A percentile compares a stretch with the other conserved stretches of the same genome.
phyloP scores from a whole-genome alignment of 2,797 vertebrate genomes.

The Vespertilio murinus region DNA sequence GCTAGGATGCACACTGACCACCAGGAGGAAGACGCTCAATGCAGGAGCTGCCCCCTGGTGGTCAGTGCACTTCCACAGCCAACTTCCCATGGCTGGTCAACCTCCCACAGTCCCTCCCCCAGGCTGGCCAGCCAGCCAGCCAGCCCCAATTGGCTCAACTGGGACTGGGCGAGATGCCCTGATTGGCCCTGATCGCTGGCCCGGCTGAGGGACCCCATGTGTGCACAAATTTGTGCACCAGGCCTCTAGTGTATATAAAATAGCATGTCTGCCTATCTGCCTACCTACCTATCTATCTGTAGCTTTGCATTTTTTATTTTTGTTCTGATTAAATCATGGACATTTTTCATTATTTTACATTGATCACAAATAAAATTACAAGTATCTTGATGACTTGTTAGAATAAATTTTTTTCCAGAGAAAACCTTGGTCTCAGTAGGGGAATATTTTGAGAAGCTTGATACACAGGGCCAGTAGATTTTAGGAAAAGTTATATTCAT shows the following conservation, averaged over 20 bases:
- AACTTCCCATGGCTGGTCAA: too few species aligned
- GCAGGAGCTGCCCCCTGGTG: too few species aligned
- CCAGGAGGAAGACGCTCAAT: too few species aligned
- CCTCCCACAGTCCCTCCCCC: too few species aligned
- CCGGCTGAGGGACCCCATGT: too few species aligned
- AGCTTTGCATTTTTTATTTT: not conserved
- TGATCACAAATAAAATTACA: not conserved
- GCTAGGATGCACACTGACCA: too few species aligned
- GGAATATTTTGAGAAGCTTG: not conserved
- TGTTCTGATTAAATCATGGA: not conserved
- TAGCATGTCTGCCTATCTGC: not conserved
- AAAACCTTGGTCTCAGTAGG: not conserved
- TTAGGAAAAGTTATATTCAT: not conserved
- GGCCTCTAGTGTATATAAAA: not conserved
- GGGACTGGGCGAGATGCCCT: too few species aligned
- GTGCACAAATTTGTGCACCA: too few species aligned
- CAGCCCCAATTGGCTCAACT: rapidly evolving
- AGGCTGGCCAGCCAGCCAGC: too few species aligned
- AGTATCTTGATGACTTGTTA: not conserved
- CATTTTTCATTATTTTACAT: not conserved
- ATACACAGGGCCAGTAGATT: not conserved
- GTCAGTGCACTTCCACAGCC: too few species aligned
- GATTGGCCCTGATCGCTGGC: too few species aligned
- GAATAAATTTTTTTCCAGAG: not conserved
- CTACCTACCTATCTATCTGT: not conserved